Evolutionary conservation across 2,888 invertebrate genomes (phyloP), one percentile per base, ranked within the genome.

Genomic region (Papilio protenor): DNA sequence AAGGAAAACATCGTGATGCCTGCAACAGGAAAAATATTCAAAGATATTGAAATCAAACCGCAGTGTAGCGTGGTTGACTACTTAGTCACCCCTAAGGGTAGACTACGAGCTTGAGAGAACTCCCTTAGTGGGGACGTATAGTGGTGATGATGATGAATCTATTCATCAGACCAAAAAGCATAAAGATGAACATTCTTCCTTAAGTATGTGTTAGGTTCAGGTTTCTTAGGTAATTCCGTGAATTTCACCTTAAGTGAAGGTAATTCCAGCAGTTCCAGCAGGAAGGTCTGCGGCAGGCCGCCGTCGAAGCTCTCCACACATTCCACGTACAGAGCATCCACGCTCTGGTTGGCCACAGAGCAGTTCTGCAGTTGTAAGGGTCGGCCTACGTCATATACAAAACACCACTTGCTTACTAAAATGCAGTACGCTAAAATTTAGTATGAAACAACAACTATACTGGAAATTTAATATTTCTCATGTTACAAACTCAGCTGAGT

Each of bases 341-440:
- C 95, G 77, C 98, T 98, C 91, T 98, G 97, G 92, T 98, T 98
- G 77, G 97, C 96, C 52, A 98, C 96, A n/a, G 97, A 96, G 91
- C 98, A 98, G 93, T 98, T 98, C 87, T 97, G 96, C 77, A 98
- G 95, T 75, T 98, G 97, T 88, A 98, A 98, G 11, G 98, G 98
- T 70, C 98, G 97, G 87, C 98, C 98, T 98, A 95, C 66, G 33
- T 5, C 12, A 16, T 52, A 61, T 61, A 76, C 72, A 76, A 77
- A 72, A 73, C 47, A 27, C 33, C 6, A 40, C 8, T 40, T 40
- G 0, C 0, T 1, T 89, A 87, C 81, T 79, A 73, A 52, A 73
- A 57, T 61, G n/a, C 27, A 18, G 27, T 40, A 40, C 8, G 40
- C 40, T 5, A 33, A 33, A 33, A 33, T 5, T 33, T 33, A 5